Evolutionary conservation across 2,113 vertebrate species (phyloP), one percentile per base, ranked within the genome.

Genomic region (Orientallactaga bullata): DNA sequence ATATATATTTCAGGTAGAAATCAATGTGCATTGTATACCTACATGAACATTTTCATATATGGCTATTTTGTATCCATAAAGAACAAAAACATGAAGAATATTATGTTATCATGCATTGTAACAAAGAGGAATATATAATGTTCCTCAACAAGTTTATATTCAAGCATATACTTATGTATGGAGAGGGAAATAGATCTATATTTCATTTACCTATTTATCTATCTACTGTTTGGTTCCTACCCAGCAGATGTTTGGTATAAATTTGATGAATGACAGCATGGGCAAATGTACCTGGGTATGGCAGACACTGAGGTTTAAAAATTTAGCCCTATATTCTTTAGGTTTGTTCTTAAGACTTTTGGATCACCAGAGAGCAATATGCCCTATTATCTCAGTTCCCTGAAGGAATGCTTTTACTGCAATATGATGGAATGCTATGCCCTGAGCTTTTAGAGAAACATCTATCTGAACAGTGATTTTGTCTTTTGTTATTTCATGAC

Each of bases 391-490:
- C 89, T 94, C 78, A 79, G 85, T 42, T 95, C 92, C 73, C 81
- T 61, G 24, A 91, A 93, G 81, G 92, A 95, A 89, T 39, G 77
- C 63, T 88, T 95, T 95, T 91, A 60, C 82, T 95, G 94, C 95
- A 97, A 94, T 94, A 92, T 91, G 89, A 95, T 91, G 92, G 95
- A 95, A 91, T 94, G 88, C 88, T 97, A 88, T 79, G 73, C 73
- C 73, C 92, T 97, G 60, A 42, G 92, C 96, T 90, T 95, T 95
- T 90, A 97, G 92, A 97, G 90, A 93, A 95, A 91, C 66, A 73
- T 90, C 81, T 88, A 88, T 94, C 90, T 74, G 90, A 94, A 94
- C 73, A 95, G 60, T 0, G 60, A 81, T 78, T 91, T 95, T 93
- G 63, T 88, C 94, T 95, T 90, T 95, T 94, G 85, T 95, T 95